Conservation (phyloP, 2,797 vertebrate genomes). For the Coracias cyanogaster region DNA sequence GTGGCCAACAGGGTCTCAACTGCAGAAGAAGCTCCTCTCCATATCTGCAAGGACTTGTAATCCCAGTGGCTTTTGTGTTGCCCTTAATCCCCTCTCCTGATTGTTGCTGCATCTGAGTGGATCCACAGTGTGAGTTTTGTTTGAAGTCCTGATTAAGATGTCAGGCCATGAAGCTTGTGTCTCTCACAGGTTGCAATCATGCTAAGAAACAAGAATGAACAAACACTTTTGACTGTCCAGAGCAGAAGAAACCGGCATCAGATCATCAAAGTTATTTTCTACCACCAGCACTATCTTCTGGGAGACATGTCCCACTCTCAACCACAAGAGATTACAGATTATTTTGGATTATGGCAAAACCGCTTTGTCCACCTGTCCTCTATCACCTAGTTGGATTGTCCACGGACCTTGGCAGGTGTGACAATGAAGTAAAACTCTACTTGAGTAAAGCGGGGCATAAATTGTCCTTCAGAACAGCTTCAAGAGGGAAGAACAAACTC, state of each 20-base stretch:
- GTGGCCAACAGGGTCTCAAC: neutral
- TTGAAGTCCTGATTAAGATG: neutral
- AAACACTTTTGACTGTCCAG: neutral
- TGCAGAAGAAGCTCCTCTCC: neutral
- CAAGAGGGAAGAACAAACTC: neutral
- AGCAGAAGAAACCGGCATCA: neutral
- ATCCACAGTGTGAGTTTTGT: neutral
- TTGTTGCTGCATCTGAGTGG: neutral
- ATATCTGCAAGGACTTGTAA: neutral
- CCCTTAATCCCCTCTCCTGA: neutral
- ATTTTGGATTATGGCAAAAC: neutral
- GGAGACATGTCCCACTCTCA: neutral
- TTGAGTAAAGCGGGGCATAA: neutral
- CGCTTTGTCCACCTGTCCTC: neutral
- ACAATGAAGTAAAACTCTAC: neutral
- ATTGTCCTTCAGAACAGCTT: neutral
- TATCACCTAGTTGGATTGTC: neutral
- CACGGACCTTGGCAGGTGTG: neutral
- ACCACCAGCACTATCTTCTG: neutral
- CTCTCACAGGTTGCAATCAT: neutral
- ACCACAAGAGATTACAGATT: neutral
- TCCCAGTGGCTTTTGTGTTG: neutral
- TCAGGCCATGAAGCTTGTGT: neutral
- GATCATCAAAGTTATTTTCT: neutral
- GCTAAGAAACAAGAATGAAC: neutral